Percentiles rank a stretch among this genome's conserved stretches.
Conservation (phyloP, 2,797 vertebrate genomes). For the Enteromius paludinosus region DNA sequence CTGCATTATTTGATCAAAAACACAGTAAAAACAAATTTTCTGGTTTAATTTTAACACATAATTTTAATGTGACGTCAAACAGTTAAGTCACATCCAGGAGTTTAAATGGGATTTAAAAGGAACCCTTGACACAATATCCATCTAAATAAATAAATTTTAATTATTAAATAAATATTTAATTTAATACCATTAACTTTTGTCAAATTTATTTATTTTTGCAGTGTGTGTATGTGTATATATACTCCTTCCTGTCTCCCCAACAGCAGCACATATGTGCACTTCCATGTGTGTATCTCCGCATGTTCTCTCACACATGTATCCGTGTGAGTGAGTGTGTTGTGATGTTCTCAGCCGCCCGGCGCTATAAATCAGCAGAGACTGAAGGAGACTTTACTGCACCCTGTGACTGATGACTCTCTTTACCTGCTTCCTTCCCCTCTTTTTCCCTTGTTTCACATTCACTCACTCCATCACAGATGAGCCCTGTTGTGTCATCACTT, state of each 20-base stretch:
- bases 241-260: neutral
- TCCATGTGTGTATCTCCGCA: neutral
- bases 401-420: constrained; percentile 39
- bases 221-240: neutral
- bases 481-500: constrained; percentile 22
- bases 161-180: too few species aligned
- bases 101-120: neutral
- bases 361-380: constrained; percentile 29
- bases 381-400: constrained; percentile 40
- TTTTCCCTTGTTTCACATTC: constrained; percentile 30
- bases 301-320: constrained; percentile 28
- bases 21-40: neutral
- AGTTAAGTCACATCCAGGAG: neutral
- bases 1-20: neutral
- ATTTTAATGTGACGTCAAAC: neutral
- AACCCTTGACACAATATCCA: neutral
- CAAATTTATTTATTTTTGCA: neutral
- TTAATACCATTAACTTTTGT: too few species aligned
- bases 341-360: constrained; percentile 25
- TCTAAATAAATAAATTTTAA: neutral
- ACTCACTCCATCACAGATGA: constrained; percentile 11
- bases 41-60: neutral
- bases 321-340: constrained; percentile 8
- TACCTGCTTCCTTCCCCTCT: constrained; percentile 39
- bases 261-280: neutral